Base-by-base conservation (phyloP, 2,888 invertebrate species). In the Rhagonycha lutea region DNA sequence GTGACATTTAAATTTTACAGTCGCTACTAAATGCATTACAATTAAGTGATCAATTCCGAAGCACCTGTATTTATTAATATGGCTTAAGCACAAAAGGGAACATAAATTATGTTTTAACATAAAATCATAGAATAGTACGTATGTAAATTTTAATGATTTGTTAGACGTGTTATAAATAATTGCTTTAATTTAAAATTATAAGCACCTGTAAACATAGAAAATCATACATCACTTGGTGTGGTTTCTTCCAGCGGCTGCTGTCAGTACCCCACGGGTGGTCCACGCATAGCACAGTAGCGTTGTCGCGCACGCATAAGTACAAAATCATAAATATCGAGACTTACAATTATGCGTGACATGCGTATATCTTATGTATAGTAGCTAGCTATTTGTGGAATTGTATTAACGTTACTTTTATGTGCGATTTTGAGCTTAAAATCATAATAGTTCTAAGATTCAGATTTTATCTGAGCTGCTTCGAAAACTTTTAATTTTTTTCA, bases 221-320 rank as follows among this genome's bases (percentile, higher is more conserved):
- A 78, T 72, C 69, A 72, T 79, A 78, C 70, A 68, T 79, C 73
- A 75, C 67, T 70, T 72, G 60, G 68, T 29, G 76, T 71, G 73
- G 77, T 77, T 65, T 72, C 71, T 73, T 73, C 70, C 78, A 70
- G 69, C 74, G 73, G 77, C 72, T 72, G 78, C 75, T 70, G 77
- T 71, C 80, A 75, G 76, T 80, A 76, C 75, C 68, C 82, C 78
- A 78, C 83, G 83, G 83, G 83, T 83, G 83, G 83, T 81, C 83
- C 81, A 79, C 79, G 79, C 79, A 76, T 74, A 71, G 69, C 77
- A 79, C 80, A 78, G 80, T 80, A 81, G 80, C 80, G 78, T 79
- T 80, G 74, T 79, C 78, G 67, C 77, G 77, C 80, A 81, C 81
- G 80, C 80, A 81, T 68, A 73, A 74, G 69, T 65, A 74, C 77